Conservation (phyloP, 2,797 vertebrate species). For the Liasis olivaceus region DNA sequence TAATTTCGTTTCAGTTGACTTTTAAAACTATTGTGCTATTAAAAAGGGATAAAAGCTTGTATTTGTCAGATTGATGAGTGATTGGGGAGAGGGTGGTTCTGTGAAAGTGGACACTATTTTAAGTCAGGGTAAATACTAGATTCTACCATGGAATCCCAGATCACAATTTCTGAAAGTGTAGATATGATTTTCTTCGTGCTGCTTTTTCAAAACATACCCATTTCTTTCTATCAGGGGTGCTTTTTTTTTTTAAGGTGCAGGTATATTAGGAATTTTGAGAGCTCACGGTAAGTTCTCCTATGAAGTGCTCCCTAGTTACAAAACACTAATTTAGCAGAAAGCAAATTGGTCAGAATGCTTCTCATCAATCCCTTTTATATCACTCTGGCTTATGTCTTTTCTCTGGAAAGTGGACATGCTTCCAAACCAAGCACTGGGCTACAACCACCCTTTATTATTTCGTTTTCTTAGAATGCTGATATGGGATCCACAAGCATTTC, state of each 20-base stretch:
- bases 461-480: not conserved
- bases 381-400: not conserved
- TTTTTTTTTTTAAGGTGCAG: not conserved
- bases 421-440: not conserved
- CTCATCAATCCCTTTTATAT: not conserved
- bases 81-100: not conserved
- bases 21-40: constrained; percentile 26
- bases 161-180: not conserved
- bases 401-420: not conserved
- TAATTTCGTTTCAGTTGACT: constrained; percentile 42
- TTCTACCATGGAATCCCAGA: not conserved
- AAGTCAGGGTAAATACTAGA: not conserved
- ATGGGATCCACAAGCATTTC: not conserved
- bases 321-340: not conserved
- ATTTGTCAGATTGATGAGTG: constrained; percentile 27
- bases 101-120: not conserved
- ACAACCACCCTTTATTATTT: not conserved
- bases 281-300: not conserved
- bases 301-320: not conserved
- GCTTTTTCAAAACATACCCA: not conserved
- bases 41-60: constrained; percentile 29
- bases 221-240: not conserved
- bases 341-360: not conserved
- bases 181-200: not conserved
- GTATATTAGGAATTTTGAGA: not conserved